Percentiles rank a stretch among this genome's conserved stretches.
Evolutionary conservation across 2,888 invertebrate species (phyloP).

Genomic region (Galerucella nymphaeae): DNA sequence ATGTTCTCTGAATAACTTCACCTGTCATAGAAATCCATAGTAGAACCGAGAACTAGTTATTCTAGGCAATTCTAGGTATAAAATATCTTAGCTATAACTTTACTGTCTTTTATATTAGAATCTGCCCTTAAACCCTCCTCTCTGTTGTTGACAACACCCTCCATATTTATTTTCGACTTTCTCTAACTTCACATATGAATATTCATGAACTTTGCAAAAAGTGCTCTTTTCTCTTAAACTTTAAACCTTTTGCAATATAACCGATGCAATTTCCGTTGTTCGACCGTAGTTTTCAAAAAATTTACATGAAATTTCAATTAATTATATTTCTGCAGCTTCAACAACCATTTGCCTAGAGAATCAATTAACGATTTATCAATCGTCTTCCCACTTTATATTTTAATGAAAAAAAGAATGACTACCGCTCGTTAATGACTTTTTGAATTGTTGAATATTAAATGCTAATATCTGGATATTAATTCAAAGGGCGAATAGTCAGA

Average conservation of each 20-base stretch:
- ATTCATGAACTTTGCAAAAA: slow-evolving; percentile 1
- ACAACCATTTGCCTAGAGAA: slow-evolving; percentile 12
- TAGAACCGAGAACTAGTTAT: too few relatives aligned
- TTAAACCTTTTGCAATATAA: not conserved
- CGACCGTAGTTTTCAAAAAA: not conserved
- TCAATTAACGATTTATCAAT: slow-evolving; percentile 17
- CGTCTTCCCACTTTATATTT: not conserved
- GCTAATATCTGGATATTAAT: too few relatives aligned
- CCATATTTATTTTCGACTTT: not conserved
- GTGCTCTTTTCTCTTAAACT: slow-evolving; percentile 1
- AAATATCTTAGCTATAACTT: too few relatives aligned
- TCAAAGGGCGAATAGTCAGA: too few relatives aligned
- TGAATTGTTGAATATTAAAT: not conserved
- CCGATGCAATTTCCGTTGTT: slow-evolving; percentile 3
- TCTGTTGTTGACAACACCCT: too few relatives aligned
- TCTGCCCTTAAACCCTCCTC: too few relatives aligned
- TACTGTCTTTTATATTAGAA: too few relatives aligned
- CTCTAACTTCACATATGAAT: not conserved
- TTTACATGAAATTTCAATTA: slow-evolving; percentile 27
- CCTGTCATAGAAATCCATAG: too few relatives aligned
- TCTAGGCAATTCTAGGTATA: too few relatives aligned
- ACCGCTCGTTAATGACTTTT: not conserved
- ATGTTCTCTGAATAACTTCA: too few relatives aligned
- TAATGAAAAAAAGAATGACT: slow-evolving; percentile 12
- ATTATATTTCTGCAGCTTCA: slow-evolving; percentile 20